These are phyloP conservation scores for Chymomyza caudatula DNA, from an alignment of 2,888 invertebrate species.

Conservation along the genomic window DNA sequence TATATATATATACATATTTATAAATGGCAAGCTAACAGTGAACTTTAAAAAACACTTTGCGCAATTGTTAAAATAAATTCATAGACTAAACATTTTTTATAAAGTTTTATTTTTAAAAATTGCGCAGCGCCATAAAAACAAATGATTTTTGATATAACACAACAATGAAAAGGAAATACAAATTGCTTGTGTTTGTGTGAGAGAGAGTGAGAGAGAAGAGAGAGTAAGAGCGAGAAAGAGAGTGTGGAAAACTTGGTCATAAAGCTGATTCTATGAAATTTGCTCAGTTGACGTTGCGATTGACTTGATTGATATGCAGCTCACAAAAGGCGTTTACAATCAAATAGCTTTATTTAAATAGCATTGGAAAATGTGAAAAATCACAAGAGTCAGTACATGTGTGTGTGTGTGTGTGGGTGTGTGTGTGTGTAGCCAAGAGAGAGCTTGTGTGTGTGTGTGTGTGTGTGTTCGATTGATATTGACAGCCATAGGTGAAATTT, in stretches of 20 bases:
- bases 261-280: not conserved
- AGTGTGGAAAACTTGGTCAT: too few species aligned
- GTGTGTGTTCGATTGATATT: too few species aligned
- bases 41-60: not conserved
- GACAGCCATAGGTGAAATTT: conserved; percentile 20
- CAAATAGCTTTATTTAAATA: not conserved
- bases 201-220: too few species aligned
- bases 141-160: not conserved
- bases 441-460: not conserved
- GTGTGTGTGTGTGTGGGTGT: too few species aligned
- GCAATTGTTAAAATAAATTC: not conserved
- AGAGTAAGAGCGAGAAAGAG: too few species aligned
- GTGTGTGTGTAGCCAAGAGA: too few species aligned
- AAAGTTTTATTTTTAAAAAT: not conserved
- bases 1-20: too few species aligned
- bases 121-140: not conserved
- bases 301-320: conserved; percentile 38
- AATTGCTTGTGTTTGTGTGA: too few species aligned
- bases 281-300: not conserved
- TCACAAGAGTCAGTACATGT: not conserved
- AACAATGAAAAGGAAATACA: not conserved
- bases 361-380: not conserved
- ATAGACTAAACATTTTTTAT: not conserved
- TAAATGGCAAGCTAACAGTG: not conserved
- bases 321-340: conserved; percentile 28